Base-by-base conservation (phyloP, 2,888 invertebrate genomes). In the Aelia acuminata region DNA sequence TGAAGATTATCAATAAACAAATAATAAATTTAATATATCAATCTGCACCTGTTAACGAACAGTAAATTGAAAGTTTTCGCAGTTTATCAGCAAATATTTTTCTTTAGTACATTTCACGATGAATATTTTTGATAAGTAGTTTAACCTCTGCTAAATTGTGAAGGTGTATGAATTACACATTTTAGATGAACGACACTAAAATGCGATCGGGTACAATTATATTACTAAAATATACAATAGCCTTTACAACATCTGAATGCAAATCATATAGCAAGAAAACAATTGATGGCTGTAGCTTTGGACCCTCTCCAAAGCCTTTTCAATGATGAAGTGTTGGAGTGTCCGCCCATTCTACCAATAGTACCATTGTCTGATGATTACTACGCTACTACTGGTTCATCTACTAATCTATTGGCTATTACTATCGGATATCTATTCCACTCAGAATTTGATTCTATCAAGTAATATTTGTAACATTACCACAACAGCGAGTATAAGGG, bases 251-350 rank as follows among this genome's bases (percentile, higher is more conserved):
- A 70, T 70, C 63, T 35, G 63, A 70, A 70, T 70, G 63, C 35
- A 70, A 70, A 70, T 70, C 35, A 35, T 35, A 35, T 31, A 35
- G 35, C 63, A 35, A 70, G 63, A 70, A 70, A 70, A 70, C 63
- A 70, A 70, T 70, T 70, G 63, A 70, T 70, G 63, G 63, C 18
- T 31, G 35, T 70, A 15, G 63, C 63, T 70, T 70, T 70, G 63
- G 63, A 70, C 63, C 3, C 18, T 1, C 31, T 70, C 63, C 63
- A 70, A 70, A 70, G 7, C 63, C 63, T 70, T 70, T 35, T 70
- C 63, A 35, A 70, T 70, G 63, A 70, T 70, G 18, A 18, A 70
- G 31, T 31, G 63, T 8, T 70, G 18, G 31, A 70, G 31, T 31
- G 63, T 8, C 63, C 35, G 20, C 31, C n/a, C 15, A 15, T 26